Conservation (phyloP, 2,113 vertebrate genomes). For the Salvelinus fontinalis region DNA sequence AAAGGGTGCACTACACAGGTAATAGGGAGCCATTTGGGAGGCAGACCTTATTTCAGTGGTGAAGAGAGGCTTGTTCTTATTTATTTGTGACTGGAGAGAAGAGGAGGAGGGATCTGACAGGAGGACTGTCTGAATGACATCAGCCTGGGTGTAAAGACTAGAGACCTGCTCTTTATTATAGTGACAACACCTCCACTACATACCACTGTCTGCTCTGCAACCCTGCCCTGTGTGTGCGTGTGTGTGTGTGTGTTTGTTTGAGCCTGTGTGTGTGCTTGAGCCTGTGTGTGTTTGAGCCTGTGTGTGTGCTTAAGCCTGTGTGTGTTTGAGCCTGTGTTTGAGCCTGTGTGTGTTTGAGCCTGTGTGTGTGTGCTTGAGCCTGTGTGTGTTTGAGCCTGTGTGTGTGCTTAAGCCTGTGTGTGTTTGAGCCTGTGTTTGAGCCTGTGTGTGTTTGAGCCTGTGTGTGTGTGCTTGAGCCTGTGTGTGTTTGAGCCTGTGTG, state of each 20-base stretch:
- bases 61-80: neutral
- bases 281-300: neutral
- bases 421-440: neutral
- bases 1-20: neutral
- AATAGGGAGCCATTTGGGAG: neutral
- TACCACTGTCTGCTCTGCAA: neutral
- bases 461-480: neutral
- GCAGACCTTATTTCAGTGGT: neutral
- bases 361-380: neutral
- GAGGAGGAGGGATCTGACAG: slow-evolving; percentile 15
- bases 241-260: neutral
- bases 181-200: slow-evolving; percentile 25
- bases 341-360: slow-evolving; percentile 13
- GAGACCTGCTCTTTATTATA: slow-evolving; percentile 31
- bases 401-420: too few relatives aligned
- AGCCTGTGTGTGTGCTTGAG: neutral
- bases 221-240: neutral
- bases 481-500: neutral
- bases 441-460: neutral
- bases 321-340: neutral
- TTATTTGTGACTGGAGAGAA: neutral
- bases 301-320: neutral
- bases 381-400: too few relatives aligned
- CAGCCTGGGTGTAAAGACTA: slow-evolving; percentile 23
- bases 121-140: slow-evolving; percentile 23